Evolutionary conservation across 23 tunicate genomes (phyloP).

Genomic region (Oikopleura dioica): DNA sequence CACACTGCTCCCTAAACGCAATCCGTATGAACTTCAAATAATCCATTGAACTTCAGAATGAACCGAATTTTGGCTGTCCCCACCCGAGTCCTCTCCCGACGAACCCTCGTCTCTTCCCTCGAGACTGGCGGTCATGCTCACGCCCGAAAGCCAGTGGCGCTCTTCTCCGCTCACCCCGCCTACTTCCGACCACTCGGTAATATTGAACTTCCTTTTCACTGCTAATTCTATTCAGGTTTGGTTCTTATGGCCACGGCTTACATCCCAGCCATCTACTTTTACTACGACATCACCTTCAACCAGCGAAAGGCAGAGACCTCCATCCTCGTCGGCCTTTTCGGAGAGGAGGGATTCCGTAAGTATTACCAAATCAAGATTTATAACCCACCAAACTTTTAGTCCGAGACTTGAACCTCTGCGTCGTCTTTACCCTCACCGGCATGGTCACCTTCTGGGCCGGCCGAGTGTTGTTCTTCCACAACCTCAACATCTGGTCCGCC

Average conservation of each 20-base stretch:
- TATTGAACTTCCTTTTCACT: neutral
- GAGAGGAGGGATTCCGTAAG: neutral
- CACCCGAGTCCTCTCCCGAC: too few relatives aligned
- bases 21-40: too few relatives aligned
- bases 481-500: constrained; percentile 4
- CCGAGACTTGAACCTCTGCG: neutral
- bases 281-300: neutral
- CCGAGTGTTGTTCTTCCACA: neutral
- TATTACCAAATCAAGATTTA: too few relatives aligned
- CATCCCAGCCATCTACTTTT: neutral
- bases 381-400: too few relatives aligned
- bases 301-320: neutral
- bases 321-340: neutral
- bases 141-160: neutral
- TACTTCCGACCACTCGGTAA: constrained; percentile 1
- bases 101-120: neutral
- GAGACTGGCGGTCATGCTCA: constrained; percentile 12
- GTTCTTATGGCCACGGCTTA: neutral
- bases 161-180: neutral
- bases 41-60: too few relatives aligned
- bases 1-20: too few relatives aligned
- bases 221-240: neutral
- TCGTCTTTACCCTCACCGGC: neutral
- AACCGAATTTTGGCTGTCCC: too few relatives aligned
- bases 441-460: neutral